Percentiles rank a stretch among this genome's conserved stretches.
These are phyloP conservation scores for Serilophus lunatus DNA, from an alignment of 2,113 vertebrate species.

Conservation along the genomic window DNA sequence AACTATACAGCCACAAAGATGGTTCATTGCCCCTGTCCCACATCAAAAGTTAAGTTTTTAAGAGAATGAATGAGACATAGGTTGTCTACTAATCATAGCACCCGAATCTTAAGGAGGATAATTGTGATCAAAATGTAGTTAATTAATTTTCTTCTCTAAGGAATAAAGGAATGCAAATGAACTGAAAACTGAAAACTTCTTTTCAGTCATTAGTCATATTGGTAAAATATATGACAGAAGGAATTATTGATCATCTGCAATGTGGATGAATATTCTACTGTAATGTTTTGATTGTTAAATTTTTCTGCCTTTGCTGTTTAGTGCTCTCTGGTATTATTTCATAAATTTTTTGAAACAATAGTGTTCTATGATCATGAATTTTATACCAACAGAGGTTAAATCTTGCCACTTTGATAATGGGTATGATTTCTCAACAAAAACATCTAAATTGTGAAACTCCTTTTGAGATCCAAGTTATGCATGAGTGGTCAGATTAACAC, in stretches of 20 bases:
- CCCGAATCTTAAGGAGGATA: background rate
- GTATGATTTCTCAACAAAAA: background rate
- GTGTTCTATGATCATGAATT: background rate
- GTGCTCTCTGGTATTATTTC: background rate
- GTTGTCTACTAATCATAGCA: background rate
- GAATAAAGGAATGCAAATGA: slow-evolving; percentile 25
- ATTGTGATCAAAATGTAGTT: slow-evolving; percentile 16
- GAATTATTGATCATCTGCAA: background rate
- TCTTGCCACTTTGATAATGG: background rate
- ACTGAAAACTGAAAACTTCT: background rate
- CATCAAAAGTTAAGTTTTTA: slow-evolving; percentile 39
- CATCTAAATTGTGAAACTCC: background rate
- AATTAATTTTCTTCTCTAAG: slow-evolving; percentile 28
- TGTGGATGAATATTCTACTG: background rate
- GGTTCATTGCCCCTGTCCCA: background rate
- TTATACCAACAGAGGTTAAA: background rate
- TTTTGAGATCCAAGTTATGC: background rate
- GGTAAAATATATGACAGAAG: background rate
- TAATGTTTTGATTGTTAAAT: background rate
- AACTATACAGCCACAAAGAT: slow-evolving; percentile 2
- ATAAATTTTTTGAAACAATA: background rate
- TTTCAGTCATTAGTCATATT: background rate
- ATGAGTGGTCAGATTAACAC: background rate
- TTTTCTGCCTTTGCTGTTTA: background rate
- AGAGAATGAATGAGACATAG: background rate